These are phyloP conservation scores for Tetragnatha montana DNA, from an alignment of 2,888 invertebrate species.

Conservation along the genomic window DNA sequence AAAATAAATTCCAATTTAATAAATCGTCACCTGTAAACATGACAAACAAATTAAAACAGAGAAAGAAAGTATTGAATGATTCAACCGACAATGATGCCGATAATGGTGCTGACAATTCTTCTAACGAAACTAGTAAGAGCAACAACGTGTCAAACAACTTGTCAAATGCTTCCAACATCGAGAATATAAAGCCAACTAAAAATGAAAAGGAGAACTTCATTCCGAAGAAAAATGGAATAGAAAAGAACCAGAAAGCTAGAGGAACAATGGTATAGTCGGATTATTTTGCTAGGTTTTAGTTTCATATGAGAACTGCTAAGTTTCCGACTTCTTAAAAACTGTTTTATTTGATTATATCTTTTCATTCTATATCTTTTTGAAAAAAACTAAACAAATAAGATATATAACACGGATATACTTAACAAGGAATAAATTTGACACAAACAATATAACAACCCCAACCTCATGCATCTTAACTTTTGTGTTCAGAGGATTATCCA, in stretches of 20 bases:
- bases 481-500: too few relatives aligned
- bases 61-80: conserved; percentile 30
- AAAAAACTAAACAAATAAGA: too few relatives aligned
- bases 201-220: background rate
- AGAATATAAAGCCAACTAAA: conserved; percentile 20
- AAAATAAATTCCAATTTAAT: background rate
- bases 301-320: background rate
- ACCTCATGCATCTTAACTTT: too few relatives aligned
- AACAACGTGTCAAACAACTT: conserved; percentile 52
- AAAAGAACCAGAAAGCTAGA: conserved; percentile 8
- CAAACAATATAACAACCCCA: too few relatives aligned
- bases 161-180: conserved; percentile 18
- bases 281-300: background rate
- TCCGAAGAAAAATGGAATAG: background rate
- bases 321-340: too few relatives aligned
- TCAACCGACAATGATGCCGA: conserved; percentile 31
- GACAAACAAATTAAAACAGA: conserved; percentile 48
- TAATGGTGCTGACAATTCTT: background rate
- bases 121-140: conserved; percentile 18
- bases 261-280: conserved; percentile 8
- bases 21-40: background rate
- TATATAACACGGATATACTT: too few relatives aligned
- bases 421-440: too few relatives aligned
- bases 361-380: too few relatives aligned
- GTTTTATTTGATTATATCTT: too few relatives aligned